Conservation (phyloP, 2,888 invertebrate genomes). For the Neoascia interrupta region DNA sequence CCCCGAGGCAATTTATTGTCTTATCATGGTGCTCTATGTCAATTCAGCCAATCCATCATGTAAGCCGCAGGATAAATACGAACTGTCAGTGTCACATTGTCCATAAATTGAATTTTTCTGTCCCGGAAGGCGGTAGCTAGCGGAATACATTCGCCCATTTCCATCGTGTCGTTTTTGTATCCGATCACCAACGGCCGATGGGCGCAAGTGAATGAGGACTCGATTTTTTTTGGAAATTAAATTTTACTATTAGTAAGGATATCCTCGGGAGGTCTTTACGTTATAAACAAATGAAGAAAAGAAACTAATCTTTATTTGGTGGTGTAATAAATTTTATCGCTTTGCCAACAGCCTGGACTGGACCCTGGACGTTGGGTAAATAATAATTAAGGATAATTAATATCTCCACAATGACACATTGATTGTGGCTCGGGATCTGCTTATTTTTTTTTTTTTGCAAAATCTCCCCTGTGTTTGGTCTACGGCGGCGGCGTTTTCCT, state of each 20-base stretch:
- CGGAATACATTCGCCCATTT: slow-evolving; percentile 49
- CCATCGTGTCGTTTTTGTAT: slow-evolving; percentile 12
- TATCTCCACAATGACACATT: slow-evolving; percentile 53
- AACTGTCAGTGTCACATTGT: slow-evolving; percentile 68
- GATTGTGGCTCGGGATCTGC: slow-evolving; percentile 23
- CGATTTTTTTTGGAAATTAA: slow-evolving; percentile 27
- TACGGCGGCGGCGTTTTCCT: neutral
- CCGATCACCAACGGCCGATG: neutral
- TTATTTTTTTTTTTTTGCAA: slow-evolving; percentile 34
- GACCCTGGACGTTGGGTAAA: slow-evolving; percentile 58
- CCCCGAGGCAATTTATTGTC: slow-evolving; percentile 45
- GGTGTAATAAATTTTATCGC: slow-evolving; percentile 63
- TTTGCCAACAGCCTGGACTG: slow-evolving; percentile 54
- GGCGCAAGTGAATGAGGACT: neutral
- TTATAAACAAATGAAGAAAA: slow-evolving; percentile 35
- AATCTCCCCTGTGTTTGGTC: slow-evolving; percentile 15
- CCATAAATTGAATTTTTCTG: slow-evolving; percentile 66
- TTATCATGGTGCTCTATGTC: slow-evolving; percentile 64
- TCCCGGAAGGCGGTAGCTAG: no score
- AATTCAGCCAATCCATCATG: slow-evolving; percentile 68
- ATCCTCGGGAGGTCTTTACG: slow-evolving; percentile 29
- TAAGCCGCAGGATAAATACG: slow-evolving; percentile 69
- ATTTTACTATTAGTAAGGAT: slow-evolving; percentile 14
- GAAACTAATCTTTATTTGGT: slow-evolving; percentile 56
- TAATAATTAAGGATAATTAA: slow-evolving; percentile 69